Conservation (phyloP, 2,113 vertebrate genomes). For the Donacobius atricapilla region DNA sequence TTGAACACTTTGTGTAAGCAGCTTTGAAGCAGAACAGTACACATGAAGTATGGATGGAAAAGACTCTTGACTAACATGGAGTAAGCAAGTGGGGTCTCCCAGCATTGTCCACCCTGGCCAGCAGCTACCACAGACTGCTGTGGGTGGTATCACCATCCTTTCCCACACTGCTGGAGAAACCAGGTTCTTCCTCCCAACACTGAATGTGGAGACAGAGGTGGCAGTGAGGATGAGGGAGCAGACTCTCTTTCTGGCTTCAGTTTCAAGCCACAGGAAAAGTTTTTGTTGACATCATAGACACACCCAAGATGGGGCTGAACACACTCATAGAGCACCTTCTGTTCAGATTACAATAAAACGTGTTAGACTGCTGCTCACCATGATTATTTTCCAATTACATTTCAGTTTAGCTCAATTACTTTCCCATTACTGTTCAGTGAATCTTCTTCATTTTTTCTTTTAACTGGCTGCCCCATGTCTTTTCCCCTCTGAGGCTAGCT, state of each 20-base stretch:
- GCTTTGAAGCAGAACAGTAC: not conserved
- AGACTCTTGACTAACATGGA: not conserved
- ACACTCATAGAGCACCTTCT: conserved; percentile 30
- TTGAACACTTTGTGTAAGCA: not conserved
- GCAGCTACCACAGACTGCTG: not conserved
- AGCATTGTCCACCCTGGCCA: rapidly evolving
- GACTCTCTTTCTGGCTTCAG: not conserved
- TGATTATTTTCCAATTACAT: conserved; percentile 73
- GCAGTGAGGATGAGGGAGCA: not conserved
- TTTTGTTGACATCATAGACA: not conserved
- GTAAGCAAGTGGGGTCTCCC: not conserved
- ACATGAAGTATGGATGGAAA: not conserved
- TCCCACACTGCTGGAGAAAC: not conserved
- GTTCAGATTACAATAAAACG: conserved; percentile 55
- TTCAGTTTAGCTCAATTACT: conserved; percentile 80
- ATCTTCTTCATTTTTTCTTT: conserved; percentile 64
- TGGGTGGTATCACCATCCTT: not conserved
- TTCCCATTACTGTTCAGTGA: conserved; percentile 70
- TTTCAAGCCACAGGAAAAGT: not conserved
- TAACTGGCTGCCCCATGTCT: conserved; percentile 56
- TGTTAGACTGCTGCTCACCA: conserved; percentile 39
- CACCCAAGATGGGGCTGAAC: not conserved
- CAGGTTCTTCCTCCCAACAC: not conserved
- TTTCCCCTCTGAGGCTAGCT: not conserved
- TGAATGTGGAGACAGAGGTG: not conserved